Conservation (phyloP, 2,113 vertebrate species). For the Cyanoderma ruficeps region DNA sequence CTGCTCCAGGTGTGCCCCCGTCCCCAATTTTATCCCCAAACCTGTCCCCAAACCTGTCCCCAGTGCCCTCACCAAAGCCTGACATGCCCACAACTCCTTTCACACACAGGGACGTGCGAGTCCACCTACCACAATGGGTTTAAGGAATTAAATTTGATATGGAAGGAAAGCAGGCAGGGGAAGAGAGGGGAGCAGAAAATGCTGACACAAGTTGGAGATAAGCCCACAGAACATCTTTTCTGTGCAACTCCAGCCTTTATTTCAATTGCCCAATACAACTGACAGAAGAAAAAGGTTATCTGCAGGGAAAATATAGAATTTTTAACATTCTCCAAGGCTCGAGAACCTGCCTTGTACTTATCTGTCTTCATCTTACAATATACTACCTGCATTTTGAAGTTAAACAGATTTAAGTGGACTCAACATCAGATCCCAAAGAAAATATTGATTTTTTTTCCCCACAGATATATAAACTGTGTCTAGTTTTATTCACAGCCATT, state of each 20-base stretch:
- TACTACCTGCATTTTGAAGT: background rate
- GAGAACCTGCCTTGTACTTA: background rate
- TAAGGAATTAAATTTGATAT: background rate
- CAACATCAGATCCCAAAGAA: background rate
- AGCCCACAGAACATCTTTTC: background rate
- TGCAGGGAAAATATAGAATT: background rate
- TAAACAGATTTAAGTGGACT: background rate
- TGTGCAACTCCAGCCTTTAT: background rate
- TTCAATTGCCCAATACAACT: background rate
- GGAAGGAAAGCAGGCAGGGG: background rate
- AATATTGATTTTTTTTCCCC: background rate
- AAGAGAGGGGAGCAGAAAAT: background rate
- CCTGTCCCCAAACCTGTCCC: background rate
- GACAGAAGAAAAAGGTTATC: background rate
- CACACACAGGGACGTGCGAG: background rate
- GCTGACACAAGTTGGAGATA: background rate
- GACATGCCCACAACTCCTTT: fast-evolving
- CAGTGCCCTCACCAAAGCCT: background rate
- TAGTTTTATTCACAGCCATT: background rate
- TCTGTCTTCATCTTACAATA: background rate
- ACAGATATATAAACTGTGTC: background rate
- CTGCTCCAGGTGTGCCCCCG: background rate
- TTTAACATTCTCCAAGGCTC: background rate
- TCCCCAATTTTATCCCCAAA: background rate
- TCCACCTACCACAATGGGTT: background rate